These are phyloP conservation scores for Cephus sareptanus DNA, from an alignment of 2,888 invertebrate genomes.

Conservation along the genomic window DNA sequence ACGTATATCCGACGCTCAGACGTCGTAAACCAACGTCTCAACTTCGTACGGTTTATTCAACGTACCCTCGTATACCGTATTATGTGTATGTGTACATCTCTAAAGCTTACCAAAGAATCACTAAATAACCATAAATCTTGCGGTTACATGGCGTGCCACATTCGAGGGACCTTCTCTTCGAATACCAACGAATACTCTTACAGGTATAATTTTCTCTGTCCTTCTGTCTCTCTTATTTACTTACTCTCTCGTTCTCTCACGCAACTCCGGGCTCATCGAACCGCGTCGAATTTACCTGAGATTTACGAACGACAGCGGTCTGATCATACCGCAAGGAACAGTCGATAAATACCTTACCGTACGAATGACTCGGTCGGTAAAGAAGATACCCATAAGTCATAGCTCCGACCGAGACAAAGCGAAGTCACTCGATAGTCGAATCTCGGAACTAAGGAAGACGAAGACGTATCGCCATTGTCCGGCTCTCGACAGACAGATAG, in stretches of 20 bases:
- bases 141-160: background rate
- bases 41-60: background rate
- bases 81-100: background rate
- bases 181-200: background rate
- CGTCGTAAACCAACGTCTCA: background rate
- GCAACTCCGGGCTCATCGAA: background rate
- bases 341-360: constrained; percentile 1
- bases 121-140: background rate
- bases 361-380: constrained; percentile 1
- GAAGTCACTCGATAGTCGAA: constrained; percentile 9
- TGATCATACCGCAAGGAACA: background rate
- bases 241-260: constrained; percentile 11
- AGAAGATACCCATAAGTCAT: constrained; percentile 17
- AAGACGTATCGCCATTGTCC: constrained; percentile 24
- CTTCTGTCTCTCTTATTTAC: background rate
- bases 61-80: background rate
- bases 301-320: constrained; percentile 2
- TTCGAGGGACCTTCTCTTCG: background rate
- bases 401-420: constrained; percentile 18
- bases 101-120: background rate
- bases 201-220: background rate
- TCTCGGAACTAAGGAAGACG: constrained; percentile 9
- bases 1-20: background rate
- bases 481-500: constrained; percentile 24
- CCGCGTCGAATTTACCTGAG: background rate